Evolutionary conservation across 2,113 vertebrate genomes (phyloP).

Genomic region (Tricholaema leucomelas): DNA sequence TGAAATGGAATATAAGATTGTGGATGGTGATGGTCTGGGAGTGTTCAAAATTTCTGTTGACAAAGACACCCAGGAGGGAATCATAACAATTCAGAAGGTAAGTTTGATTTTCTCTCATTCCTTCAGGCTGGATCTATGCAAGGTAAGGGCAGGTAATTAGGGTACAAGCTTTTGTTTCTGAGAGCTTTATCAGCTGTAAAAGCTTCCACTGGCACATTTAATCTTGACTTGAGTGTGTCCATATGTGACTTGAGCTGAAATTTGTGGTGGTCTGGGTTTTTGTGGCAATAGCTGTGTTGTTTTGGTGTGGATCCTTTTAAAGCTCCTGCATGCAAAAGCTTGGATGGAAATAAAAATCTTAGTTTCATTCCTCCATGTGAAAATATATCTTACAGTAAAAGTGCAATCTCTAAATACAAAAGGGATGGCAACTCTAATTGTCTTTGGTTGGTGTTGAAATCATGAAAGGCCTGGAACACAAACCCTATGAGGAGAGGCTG

Average conservation of each 20-base stretch:
- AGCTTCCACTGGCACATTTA: not conserved
- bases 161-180: not conserved
- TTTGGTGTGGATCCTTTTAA: not conserved
- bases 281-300: not conserved
- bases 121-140: not conserved
- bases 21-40: slow-evolving; percentile 88
- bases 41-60: slow-evolving; percentile 92
- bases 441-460: not conserved
- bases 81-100: slow-evolving; percentile 92
- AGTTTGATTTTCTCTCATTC: not conserved
- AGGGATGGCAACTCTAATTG: not conserved
- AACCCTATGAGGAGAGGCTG: no score
- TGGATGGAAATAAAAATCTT: not conserved
- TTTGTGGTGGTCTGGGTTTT: not conserved
- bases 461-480: no score
- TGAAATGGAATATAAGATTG: slow-evolving; percentile 95
- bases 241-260: not conserved
- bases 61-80: slow-evolving; percentile 91
- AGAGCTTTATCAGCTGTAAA: not conserved
- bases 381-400: not conserved
- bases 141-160: not conserved
- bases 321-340: rapidly evolving
- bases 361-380: not conserved
- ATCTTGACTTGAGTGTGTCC: not conserved
- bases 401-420: not conserved